phyloP scores from a whole-genome alignment of 2,888 invertebrate species.

The Saturnia pavonia region DNA sequence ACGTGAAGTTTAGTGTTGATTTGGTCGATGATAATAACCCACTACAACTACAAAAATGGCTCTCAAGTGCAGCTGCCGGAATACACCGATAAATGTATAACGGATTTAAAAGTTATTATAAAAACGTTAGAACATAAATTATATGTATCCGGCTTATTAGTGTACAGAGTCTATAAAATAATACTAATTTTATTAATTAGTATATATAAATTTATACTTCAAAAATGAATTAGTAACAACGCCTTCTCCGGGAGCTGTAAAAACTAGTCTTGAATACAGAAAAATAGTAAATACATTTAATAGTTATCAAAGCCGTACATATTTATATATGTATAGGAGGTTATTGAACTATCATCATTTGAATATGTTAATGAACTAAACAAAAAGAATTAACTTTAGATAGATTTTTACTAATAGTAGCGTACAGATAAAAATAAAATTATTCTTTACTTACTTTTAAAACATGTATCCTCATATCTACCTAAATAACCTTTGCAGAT shows the following conservation, averaged over 20 bases:
- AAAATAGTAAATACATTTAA: neutral
- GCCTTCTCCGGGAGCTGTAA: neutral
- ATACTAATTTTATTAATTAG: too few relatives aligned
- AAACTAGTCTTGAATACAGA: neutral
- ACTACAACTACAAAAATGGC: too few relatives aligned
- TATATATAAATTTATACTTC: neutral
- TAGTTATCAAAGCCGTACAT: neutral
- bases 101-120: neutral
- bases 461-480: neutral
- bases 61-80: too few relatives aligned
- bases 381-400: neutral
- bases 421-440: too few relatives aligned
- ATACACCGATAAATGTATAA: too few relatives aligned
- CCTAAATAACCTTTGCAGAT: neutral
- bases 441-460: neutral
- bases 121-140: neutral
- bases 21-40: too few relatives aligned
- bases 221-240: neutral
- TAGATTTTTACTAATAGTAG: neutral
- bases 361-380: neutral
- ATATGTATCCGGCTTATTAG: neutral
- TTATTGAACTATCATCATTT: neutral
- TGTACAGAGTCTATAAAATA: too few relatives aligned
- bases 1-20: too few relatives aligned
- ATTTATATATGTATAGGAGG: neutral